Percentiles rank a stretch among this genome's conserved stretches.
These are phyloP conservation scores for Pelagia noctiluca DNA, from an alignment of 30 jellyfish, hydroid and myxozoan species.

Conservation along the genomic window DNA sequence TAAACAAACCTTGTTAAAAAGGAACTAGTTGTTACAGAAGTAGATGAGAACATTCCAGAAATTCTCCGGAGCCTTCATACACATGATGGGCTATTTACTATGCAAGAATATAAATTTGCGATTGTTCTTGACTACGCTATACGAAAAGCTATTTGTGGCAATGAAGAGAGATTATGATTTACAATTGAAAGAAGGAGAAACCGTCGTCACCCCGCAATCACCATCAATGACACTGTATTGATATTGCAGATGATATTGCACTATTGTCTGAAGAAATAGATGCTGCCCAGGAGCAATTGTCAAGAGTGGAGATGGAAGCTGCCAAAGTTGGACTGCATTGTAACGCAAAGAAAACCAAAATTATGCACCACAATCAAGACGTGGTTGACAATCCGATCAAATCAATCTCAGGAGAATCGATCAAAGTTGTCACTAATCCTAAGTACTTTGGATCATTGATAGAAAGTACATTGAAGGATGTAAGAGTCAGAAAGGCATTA, in stretches of 20 bases:
- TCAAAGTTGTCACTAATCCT: background rate
- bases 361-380: constrained; percentile 1
- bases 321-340: constrained; percentile 6
- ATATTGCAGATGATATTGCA: constrained; percentile 14
- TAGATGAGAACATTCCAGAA: background rate
- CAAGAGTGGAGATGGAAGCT: background rate
- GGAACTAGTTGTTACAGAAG: constrained; percentile 21
- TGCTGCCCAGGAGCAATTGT: constrained; percentile 9
- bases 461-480: background rate
- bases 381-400: background rate
- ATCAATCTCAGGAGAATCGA: background rate
- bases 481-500: constrained; percentile 7
- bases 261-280: background rate
- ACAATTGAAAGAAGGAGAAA: no score
- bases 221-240: no score
- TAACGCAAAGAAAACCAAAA: background rate
- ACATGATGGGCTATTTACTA: no score
- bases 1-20: constrained; percentile 14
- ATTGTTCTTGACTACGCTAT: no score
- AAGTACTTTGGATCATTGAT: constrained; percentile 21
- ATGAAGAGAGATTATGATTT: no score
- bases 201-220: no score
- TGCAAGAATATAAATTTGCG: no score
- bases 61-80: no score
- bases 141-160: no score